A percentile compares a stretch with the other conserved stretches of the same genome.
Evolutionary conservation across 2,797 vertebrate species (phyloP).

Genomic region (Intellagama lesueurii): DNA sequence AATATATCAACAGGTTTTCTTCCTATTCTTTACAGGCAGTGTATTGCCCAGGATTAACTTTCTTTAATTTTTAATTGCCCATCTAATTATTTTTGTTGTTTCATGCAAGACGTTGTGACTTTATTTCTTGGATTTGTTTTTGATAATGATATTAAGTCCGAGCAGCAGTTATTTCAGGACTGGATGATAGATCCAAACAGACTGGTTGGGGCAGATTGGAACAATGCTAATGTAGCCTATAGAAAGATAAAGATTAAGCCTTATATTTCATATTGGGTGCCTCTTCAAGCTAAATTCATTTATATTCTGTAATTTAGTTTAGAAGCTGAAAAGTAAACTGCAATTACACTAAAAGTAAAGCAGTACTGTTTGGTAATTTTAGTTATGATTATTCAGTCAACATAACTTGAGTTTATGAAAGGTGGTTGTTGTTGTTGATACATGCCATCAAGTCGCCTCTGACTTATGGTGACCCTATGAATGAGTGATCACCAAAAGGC

Average conservation of each 20-base stretch:
- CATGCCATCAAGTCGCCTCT: too few species aligned
- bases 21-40: slow-evolving; percentile 74
- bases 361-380: background rate
- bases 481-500: too few species aligned
- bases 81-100: slow-evolving; percentile 71
- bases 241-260: slow-evolving; percentile 15
- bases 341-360: slow-evolving; percentile 6
- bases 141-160: slow-evolving; percentile 51
- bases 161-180: slow-evolving; percentile 54
- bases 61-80: slow-evolving; percentile 75
- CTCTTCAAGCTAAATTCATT: slow-evolving; percentile 18
- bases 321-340: slow-evolving; percentile 8
- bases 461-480: too few species aligned
- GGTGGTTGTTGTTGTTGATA: too few species aligned
- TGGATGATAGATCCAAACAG: slow-evolving; percentile 61
- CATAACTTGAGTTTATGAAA: background rate
- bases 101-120: slow-evolving; percentile 40
- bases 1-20: slow-evolving; percentile 73
- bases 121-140: slow-evolving; percentile 48
- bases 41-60: slow-evolving; percentile 66
- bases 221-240: background rate
- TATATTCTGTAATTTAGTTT: background rate
- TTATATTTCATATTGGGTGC: background rate
- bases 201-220: slow-evolving; percentile 52
- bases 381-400: background rate